These are phyloP conservation scores for Helicoverpa armigera DNA, from an alignment of 1,140 invertebrate species.

Conservation along the genomic window DNA sequence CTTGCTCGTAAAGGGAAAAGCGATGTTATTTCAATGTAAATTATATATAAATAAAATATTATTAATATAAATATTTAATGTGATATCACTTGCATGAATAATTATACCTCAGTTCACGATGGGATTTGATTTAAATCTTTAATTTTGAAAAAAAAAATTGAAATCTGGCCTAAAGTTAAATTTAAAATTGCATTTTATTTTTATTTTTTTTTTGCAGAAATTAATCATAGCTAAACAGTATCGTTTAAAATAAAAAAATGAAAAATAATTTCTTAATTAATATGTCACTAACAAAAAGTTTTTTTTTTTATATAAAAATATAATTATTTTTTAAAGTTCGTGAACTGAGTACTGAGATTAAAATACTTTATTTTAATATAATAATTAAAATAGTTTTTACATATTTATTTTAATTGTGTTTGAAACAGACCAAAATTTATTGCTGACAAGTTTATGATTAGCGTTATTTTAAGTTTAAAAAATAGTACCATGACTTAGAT, in stretches of 20 bases:
- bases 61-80: slow-evolving; percentile 47
- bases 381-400: slow-evolving; percentile 18
- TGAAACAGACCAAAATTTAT: slow-evolving; percentile 33
- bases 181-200: background rate
- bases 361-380: background rate
- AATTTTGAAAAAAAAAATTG: background rate
- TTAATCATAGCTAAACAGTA: background rate
- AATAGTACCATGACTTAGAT: slow-evolving; percentile 39
- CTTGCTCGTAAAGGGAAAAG: slow-evolving; percentile 47
- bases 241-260: background rate
- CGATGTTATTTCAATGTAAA: slow-evolving; percentile 59
- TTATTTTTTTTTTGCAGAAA: background rate
- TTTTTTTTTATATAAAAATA: slow-evolving; percentile 7
- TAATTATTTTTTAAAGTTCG: background rate
- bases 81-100: slow-evolving; percentile 47
- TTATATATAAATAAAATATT: slow-evolving; percentile 50
- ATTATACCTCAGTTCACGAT: slow-evolving; percentile 17
- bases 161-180: slow-evolving; percentile 18
- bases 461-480: slow-evolving; percentile 27
- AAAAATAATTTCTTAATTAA: background rate
- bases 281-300: background rate
- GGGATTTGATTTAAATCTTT: background rate
- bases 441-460: slow-evolving; percentile 18
- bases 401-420: slow-evolving; percentile 19
- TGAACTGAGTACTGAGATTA: slow-evolving; percentile 30